A percentile compares a stretch with the other conserved stretches of the same genome.
phyloP scores from a whole-genome alignment of 2,888 invertebrate species.

The Lithophane semibrunnea region DNA sequence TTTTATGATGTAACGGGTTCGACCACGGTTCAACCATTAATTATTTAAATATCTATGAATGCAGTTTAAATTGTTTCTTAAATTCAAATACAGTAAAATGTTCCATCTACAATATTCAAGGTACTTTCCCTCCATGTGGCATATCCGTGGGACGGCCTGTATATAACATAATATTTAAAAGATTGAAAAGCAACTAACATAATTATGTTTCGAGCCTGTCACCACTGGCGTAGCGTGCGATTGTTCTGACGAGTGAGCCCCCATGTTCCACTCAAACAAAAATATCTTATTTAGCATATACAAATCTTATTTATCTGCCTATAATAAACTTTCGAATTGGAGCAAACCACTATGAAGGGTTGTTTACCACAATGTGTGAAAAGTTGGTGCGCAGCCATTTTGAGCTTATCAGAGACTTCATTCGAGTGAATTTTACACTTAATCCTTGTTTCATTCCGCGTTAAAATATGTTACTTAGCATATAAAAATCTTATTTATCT shows the following conservation, averaged over 20 bases:
- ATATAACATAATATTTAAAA: neutral
- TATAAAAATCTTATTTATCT: neutral
- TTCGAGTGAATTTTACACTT: neutral
- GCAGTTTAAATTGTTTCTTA: too few relatives aligned
- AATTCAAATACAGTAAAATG: too few relatives aligned
- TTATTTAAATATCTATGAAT: too few relatives aligned
- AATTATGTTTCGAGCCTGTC: neutral
- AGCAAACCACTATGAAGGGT: neutral
- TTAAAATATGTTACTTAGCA: constrained; percentile 4
- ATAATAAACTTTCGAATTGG: neutral
- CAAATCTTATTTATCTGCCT: neutral
- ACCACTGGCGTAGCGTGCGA: neutral
- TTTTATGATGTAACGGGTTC: too few relatives aligned
- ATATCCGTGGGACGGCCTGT: too few relatives aligned
- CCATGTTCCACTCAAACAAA: constrained; percentile 13
- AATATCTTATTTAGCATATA: neutral
- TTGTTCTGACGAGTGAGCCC: neutral
- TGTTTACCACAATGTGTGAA: neutral
- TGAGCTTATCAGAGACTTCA: neutral
- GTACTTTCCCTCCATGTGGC: too few relatives aligned
- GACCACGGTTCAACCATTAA: too few relatives aligned
- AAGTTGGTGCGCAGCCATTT: neutral
- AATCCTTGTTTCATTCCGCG: neutral
- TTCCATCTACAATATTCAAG: too few relatives aligned
- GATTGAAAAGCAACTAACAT: constrained; percentile 1